Base-by-base conservation (phyloP, 1,140 invertebrate species). In the Gyrodactylus salaris region DNA sequence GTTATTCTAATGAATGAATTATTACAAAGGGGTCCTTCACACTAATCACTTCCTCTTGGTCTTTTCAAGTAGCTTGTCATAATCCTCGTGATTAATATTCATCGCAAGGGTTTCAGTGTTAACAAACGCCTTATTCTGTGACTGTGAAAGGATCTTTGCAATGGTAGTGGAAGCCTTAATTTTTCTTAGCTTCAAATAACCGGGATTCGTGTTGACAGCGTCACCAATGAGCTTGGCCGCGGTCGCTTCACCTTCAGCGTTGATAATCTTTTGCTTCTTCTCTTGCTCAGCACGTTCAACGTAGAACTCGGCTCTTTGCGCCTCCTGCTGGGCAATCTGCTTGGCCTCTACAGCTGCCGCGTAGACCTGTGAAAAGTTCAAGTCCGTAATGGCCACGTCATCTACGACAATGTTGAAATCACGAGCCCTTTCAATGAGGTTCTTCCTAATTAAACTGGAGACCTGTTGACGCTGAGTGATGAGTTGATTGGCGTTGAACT, bases 281-380 rank as follows among this genome's bases (percentile, higher is more conserved):
- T 98, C 93, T 79, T 98, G 93, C 77, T 88, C 92, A 20, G 95
- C 95, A 78, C 88, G 86, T 84, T 99, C 94, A 0, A 99, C 95
- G 25, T 92, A 86, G 80, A 98, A 99, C 74, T 91, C 90, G 68
- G 95, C 95, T 77, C 95, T 82, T 82, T 99, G 95, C 20, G 94
- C 94, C 82, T 99, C 95, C 83, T 99, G 95, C 79, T 98, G 94
- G 20, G 93, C 93, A 21, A 98, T 85, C 82, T 99, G 95, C 82
- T 99, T 99, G 7, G 93, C 87, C 84, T 99, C 95, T 78, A 99
- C 94, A 74, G 95, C 95, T 70, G 92, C 91, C n/a, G 93, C 92
- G 78, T 99, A 99, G 82, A 98, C 93, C 80, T 92, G 91, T 25
- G 94, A 91, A 82, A 99, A 99, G 80, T 90, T 94, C 54, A 99